phyloP scores from a whole-genome alignment of 2,888 invertebrate species.

The Dryocosmus kuriphilus region DNA sequence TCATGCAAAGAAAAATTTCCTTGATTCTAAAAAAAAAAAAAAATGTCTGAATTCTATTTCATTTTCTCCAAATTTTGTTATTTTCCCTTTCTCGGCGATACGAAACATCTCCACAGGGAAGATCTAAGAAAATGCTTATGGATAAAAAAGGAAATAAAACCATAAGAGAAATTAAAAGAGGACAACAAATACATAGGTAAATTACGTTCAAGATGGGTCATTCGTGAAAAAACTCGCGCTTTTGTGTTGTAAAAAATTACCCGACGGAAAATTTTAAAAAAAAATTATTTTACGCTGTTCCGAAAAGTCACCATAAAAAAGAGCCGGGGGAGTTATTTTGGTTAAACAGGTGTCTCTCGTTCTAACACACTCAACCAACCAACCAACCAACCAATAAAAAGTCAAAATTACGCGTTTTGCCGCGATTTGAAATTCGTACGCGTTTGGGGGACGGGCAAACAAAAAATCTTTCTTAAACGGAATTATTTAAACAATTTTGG shows the following conservation, averaged over 20 bases:
- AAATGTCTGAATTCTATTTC: neutral
- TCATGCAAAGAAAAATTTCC: neutral
- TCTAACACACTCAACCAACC: constrained; percentile 50
- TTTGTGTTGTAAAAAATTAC: constrained; percentile 52
- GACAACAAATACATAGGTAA: constrained; percentile 39
- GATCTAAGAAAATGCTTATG: constrained; percentile 73
- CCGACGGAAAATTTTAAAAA: constrained; percentile 23
- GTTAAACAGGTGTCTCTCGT: constrained; percentile 51
- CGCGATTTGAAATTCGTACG: neutral
- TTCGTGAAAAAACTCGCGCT: constrained; percentile 60
- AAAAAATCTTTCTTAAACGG: neutral
- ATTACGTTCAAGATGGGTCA: constrained; percentile 20
- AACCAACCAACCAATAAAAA: constrained; percentile 45
- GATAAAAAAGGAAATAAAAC: constrained; percentile 66
- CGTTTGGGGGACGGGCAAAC: constrained; percentile 43
- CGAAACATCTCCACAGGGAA: constrained; percentile 71
- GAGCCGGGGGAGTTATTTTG: constrained; percentile 51
- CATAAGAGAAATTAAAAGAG: constrained; percentile 48
- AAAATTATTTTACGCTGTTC: constrained; percentile 30
- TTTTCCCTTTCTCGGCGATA: constrained; percentile 62
- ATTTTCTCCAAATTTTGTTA: neutral
- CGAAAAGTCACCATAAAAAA: constrained; percentile 56
- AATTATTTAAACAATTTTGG: neutral
- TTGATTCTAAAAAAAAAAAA: neutral
- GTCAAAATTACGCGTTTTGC: constrained; percentile 31